Conservation (phyloP, 2,888 invertebrate genomes). For the Abrostola tripartita region DNA sequence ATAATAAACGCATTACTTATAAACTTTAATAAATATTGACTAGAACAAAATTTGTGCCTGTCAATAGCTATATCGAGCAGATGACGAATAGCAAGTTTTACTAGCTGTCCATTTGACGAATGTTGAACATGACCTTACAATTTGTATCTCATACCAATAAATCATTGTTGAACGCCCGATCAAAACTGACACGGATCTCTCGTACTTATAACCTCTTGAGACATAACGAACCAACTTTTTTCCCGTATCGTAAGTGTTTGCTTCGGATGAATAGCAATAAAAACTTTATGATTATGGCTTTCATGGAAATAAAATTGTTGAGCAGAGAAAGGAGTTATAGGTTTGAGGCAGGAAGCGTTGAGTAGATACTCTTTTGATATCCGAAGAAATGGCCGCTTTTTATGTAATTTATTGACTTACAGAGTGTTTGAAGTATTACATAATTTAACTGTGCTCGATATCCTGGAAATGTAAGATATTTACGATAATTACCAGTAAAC, state of each 20-base stretch:
- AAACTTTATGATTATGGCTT: slow-evolving; percentile 85
- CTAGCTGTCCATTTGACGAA: slow-evolving; percentile 79
- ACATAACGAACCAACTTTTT: slow-evolving; percentile 70
- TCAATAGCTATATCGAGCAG: slow-evolving; percentile 70
- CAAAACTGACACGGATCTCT: slow-evolving; percentile 82
- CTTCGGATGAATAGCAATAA: slow-evolving; percentile 82
- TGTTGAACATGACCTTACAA: slow-evolving; percentile 82
- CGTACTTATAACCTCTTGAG: slow-evolving; percentile 74
- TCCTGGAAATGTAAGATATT: slow-evolving; percentile 34
- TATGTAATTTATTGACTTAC: slow-evolving; percentile 64
- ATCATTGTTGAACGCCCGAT: slow-evolving; percentile 80
- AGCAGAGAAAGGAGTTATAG: slow-evolving; percentile 76
- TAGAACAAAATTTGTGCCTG: slow-evolving; percentile 67
- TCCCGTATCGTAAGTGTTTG: slow-evolving; percentile 76
- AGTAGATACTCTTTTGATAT: slow-evolving; percentile 68
- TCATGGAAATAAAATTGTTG: slow-evolving; percentile 84
- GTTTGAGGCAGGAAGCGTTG: slow-evolving; percentile 65
- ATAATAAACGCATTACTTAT: slow-evolving; percentile 32
- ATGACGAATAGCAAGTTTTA: slow-evolving; percentile 80
- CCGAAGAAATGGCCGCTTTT: slow-evolving; percentile 56
- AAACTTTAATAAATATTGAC: slow-evolving; percentile 58
- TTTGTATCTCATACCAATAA: slow-evolving; percentile 79
- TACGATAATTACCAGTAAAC: slow-evolving; percentile 34
- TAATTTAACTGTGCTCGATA: slow-evolving; percentile 33
- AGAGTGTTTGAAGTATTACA: slow-evolving; percentile 62